Evolutionary conservation across 1,140 invertebrate genomes (phyloP).

Genomic region (Choristoneura fumiferana): DNA sequence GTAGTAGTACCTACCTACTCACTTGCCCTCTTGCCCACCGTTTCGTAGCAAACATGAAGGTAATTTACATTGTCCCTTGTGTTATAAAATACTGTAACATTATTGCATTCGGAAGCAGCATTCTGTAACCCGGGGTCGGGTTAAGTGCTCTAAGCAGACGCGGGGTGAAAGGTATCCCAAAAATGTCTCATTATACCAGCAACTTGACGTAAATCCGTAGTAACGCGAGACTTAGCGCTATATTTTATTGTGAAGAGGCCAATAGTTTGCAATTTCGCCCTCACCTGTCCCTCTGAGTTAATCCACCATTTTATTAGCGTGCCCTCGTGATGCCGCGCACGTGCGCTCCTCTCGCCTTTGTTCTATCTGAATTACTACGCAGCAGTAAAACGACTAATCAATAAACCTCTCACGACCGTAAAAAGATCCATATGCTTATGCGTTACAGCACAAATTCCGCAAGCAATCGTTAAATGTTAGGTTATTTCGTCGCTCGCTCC

Average conservation of each 20-base stretch:
- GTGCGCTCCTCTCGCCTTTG: constrained; percentile 62
- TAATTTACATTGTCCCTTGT: background rate
- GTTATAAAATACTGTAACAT: background rate
- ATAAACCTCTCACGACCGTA: constrained; percentile 19
- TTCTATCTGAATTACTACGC: constrained; percentile 58
- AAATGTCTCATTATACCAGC: constrained; percentile 33
- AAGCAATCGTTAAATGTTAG: constrained; percentile 23
- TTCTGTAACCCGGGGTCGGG: constrained; percentile 3
- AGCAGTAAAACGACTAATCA: constrained; percentile 29
- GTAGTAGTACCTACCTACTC: too few relatives aligned
- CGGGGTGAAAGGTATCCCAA: constrained; percentile 15
- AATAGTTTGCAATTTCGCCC: constrained; percentile 71
- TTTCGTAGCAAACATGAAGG: too few relatives aligned
- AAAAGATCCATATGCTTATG: constrained; percentile 18
- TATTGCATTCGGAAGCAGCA: constrained; percentile 4
- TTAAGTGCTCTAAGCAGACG: constrained; percentile 1
- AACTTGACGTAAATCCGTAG: constrained; percentile 42
- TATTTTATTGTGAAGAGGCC: constrained; percentile 52
- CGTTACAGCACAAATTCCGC: constrained; percentile 33
- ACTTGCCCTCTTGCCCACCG: too few relatives aligned
- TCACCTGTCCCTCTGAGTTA: constrained; percentile 66
- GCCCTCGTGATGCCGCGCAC: constrained; percentile 58
- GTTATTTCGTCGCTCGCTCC: constrained; percentile 22
- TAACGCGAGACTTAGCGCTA: constrained; percentile 38
- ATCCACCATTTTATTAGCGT: constrained; percentile 72